A percentile compares a stretch with the other conserved stretches of the same genome.
phyloP scores from a whole-genome alignment of 35 echinoderm and acorn worm genomes.

The Apostichopus californicus region DNA sequence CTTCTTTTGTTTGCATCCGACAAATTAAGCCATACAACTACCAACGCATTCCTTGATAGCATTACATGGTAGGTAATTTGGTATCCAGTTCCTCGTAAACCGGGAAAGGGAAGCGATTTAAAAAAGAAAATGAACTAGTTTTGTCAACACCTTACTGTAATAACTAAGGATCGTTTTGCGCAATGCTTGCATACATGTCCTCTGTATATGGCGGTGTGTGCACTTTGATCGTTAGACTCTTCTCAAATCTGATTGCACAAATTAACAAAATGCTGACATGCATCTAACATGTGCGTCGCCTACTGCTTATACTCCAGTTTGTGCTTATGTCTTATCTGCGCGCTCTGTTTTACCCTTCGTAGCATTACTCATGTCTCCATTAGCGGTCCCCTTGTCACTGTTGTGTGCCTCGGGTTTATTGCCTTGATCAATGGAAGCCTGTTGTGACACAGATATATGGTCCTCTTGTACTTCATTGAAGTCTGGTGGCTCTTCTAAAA shows the following conservation, averaged over 20 bases:
- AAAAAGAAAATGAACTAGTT: background rate
- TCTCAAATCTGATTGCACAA: background rate
- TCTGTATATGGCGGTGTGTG: background rate
- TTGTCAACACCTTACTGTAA: background rate
- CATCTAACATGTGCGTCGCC: background rate
- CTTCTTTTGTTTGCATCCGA: background rate
- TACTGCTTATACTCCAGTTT: background rate
- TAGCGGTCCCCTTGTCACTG: slow-evolving; percentile 13
- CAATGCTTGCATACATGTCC: background rate
- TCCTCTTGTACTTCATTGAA: slow-evolving; percentile 38
- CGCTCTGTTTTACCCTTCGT: background rate
- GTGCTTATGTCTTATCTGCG: too few species aligned
- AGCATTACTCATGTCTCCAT: slow-evolving; percentile 40
- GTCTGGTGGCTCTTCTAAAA: slow-evolving; percentile 41
- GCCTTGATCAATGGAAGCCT: slow-evolving; percentile 57
- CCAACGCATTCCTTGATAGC: background rate
- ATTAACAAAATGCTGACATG: background rate
- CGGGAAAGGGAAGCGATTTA: background rate
- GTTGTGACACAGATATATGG: slow-evolving; percentile 49
- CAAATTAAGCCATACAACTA: background rate
- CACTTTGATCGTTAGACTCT: background rate
- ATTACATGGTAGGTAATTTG: background rate
- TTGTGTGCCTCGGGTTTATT: slow-evolving; percentile 32
- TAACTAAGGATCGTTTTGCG: background rate
- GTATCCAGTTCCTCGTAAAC: background rate